Evolutionary conservation across 2,797 vertebrate genomes (phyloP).

Genomic region (Tinamus major): DNA sequence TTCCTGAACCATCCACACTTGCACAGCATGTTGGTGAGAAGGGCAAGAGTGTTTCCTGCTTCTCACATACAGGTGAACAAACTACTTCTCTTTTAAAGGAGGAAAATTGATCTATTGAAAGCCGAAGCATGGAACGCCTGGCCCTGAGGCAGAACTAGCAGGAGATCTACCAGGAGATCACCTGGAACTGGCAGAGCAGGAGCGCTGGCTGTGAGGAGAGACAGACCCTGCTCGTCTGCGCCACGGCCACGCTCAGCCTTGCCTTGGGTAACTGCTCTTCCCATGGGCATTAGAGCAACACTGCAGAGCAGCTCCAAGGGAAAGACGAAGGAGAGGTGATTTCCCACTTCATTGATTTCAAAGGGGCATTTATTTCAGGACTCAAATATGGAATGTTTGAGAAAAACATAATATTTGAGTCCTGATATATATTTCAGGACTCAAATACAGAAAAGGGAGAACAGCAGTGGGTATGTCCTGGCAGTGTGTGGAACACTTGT

Average conservation of each 20-base stretch:
- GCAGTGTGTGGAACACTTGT: accelerated
- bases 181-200: background rate
- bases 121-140: slow-evolving; percentile 15
- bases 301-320: accelerated
- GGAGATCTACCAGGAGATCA: background rate
- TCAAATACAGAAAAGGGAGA: background rate
- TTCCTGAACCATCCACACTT: background rate
- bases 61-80: background rate
- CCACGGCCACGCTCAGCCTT: background rate
- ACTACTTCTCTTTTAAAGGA: slow-evolving; percentile 23
- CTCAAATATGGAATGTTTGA: too few relatives aligned
- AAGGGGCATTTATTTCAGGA: background rate
- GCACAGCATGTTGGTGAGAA: background rate
- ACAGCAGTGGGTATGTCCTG: background rate
- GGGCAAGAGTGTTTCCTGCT: background rate
- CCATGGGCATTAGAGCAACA: background rate
- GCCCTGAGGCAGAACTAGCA: slow-evolving; percentile 24
- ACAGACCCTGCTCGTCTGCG: accelerated
- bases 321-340: background rate
- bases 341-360: background rate
- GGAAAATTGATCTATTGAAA: slow-evolving; percentile 46
- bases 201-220: background rate
- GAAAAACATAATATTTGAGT: too few relatives aligned
- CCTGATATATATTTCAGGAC: background rate
- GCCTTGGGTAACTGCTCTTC: background rate